These are phyloP conservation scores for Carpatolechia fugitivella DNA, from an alignment of 2,888 invertebrate genomes.

Conservation along the genomic window DNA sequence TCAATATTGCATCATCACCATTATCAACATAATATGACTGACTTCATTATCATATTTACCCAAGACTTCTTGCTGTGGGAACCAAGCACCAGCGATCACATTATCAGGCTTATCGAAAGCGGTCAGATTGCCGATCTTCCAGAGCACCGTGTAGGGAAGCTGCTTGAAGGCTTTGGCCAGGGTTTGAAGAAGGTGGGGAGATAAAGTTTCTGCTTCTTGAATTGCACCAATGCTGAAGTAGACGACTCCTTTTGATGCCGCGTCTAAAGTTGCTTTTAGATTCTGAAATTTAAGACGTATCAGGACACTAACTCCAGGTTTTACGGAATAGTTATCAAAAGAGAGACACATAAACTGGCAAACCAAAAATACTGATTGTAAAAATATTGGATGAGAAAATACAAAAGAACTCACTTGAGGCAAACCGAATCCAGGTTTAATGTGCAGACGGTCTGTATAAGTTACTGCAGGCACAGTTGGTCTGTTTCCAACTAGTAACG, in stretches of 20 bases:
- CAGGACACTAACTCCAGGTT: too few relatives aligned
- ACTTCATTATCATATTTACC: too few relatives aligned
- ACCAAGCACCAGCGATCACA: constrained; percentile 68
- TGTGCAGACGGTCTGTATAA: constrained; percentile 64
- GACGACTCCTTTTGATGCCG: constrained; percentile 63
- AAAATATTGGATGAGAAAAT: too few relatives aligned
- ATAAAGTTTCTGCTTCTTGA: constrained; percentile 64
- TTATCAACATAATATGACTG: too few relatives aligned
- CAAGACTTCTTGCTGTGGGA: constrained; percentile 77
- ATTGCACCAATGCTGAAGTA: constrained; percentile 75
- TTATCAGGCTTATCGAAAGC: constrained; percentile 61
- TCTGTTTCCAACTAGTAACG: constrained; percentile 57
- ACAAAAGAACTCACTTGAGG: constrained; percentile 50
- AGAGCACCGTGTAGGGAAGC: constrained; percentile 69
- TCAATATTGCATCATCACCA: too few relatives aligned
- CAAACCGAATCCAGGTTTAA: constrained; percentile 51
- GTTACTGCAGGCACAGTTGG: constrained; percentile 58
- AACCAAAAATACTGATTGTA: too few relatives aligned
- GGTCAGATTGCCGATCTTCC: constrained; percentile 73
- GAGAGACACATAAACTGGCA: too few relatives aligned
- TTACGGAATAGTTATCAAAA: too few relatives aligned
- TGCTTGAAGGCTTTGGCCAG: constrained; percentile 67
- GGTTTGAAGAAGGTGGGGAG: constrained; percentile 52
- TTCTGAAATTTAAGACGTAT: constrained; percentile 43
- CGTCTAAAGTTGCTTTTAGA: constrained; percentile 52